These are phyloP conservation scores for Tetrao urogallus DNA, from an alignment of 2,113 vertebrate species.

Conservation along the genomic window DNA sequence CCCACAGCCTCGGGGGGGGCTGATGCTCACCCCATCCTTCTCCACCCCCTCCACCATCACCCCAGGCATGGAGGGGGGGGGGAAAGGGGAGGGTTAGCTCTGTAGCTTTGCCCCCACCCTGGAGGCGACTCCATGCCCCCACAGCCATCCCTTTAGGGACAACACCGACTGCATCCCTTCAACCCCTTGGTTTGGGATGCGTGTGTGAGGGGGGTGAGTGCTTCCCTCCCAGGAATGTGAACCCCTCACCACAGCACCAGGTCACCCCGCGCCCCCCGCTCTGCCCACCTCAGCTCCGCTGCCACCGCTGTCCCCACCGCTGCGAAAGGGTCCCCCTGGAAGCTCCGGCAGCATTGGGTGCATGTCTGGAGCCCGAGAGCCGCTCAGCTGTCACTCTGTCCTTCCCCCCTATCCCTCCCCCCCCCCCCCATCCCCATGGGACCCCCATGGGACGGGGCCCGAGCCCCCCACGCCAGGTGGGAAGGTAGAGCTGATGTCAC, in stretches of 20 bases:
- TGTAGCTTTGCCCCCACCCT: no score
- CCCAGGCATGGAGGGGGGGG: background rate
- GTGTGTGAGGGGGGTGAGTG: no score
- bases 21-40: background rate
- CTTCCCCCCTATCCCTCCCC: no score
- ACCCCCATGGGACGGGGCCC: background rate
- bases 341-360: background rate
- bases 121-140: background rate
- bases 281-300: conserved; percentile 20
- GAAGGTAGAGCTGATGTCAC: conserved; percentile 63
- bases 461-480: conserved; percentile 37
- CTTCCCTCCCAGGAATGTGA: background rate
- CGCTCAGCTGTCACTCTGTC: background rate
- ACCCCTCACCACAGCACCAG: background rate
- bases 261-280: rapidly evolving
- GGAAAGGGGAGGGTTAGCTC: background rate
- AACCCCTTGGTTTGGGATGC: background rate
- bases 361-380: background rate
- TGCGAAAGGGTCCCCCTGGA: background rate
- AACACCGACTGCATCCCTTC: background rate
- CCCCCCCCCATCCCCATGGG: background rate
- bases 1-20: no score
- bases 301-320: background rate
- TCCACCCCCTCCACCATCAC: background rate
- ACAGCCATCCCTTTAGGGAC: background rate